Evolutionary conservation across 2,113 vertebrate genomes (phyloP).

Genomic region (Corvus moneduloides): DNA sequence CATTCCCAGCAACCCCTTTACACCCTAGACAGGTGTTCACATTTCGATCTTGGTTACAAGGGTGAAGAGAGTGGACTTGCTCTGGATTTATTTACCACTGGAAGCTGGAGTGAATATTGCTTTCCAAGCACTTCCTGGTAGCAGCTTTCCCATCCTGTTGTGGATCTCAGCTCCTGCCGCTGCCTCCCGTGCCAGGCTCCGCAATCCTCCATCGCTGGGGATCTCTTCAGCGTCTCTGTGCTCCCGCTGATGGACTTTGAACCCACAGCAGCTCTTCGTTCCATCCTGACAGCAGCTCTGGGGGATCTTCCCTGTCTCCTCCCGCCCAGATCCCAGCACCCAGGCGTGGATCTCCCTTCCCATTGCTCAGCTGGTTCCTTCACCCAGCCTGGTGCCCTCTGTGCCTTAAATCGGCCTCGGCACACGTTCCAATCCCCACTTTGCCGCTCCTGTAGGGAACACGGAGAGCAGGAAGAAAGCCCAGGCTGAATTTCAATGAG

Average conservation of each 20-base stretch:
- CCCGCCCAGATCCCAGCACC: background rate
- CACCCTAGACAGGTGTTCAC: background rate
- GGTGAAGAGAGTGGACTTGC: background rate
- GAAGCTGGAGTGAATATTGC: background rate
- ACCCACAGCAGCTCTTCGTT: background rate
- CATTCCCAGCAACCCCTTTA: background rate
- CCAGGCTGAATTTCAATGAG: background rate
- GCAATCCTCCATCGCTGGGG: rapidly evolving
- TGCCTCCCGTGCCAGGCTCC: background rate
- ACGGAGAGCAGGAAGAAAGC: background rate
- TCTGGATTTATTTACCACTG: background rate
- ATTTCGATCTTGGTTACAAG: background rate
- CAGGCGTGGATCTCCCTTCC: background rate
- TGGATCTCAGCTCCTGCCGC: background rate
- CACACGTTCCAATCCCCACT: background rate
- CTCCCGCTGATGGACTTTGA: background rate
- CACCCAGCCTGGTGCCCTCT: background rate
- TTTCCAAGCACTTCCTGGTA: background rate
- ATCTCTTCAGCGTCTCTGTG: background rate
- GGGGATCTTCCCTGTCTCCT: background rate
- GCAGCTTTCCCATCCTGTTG: background rate
- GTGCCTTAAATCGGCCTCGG: background rate
- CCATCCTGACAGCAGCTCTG: background rate
- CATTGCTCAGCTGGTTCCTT: background rate
- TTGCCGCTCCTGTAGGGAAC: background rate